phyloP scores from a whole-genome alignment of 2,797 vertebrate species.

The Cottoperca gobio region DNA sequence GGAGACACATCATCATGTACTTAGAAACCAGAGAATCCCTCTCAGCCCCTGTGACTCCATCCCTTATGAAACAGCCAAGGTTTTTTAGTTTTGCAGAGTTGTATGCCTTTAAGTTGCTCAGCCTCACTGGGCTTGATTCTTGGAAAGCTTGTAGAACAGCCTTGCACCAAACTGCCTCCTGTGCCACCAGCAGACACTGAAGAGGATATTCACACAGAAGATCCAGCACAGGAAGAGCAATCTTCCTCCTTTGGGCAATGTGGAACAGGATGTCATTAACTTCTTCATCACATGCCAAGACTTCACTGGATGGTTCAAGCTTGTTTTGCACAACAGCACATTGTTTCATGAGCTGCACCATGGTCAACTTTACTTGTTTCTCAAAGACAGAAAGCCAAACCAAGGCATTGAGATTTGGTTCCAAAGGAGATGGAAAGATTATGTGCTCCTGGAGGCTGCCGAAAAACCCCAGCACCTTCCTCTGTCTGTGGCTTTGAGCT shows the following conservation, averaged over 20 bases:
- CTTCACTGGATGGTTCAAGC: slow-evolving; percentile 32
- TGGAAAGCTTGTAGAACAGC: slow-evolving; percentile 72
- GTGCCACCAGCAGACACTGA: slow-evolving; percentile 88
- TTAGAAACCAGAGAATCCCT: slow-evolving; percentile 42
- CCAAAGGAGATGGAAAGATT: slow-evolving; percentile 75
- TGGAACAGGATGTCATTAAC: neutral
- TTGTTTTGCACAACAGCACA: slow-evolving; percentile 75
- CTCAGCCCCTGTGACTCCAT: slow-evolving; percentile 51
- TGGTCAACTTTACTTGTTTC: slow-evolving; percentile 72
- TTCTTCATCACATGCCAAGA: neutral
- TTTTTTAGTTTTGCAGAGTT: slow-evolving; percentile 76
- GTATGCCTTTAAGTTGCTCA: slow-evolving; percentile 57
- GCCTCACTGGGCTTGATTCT: slow-evolving; percentile 36
- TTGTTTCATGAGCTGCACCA: slow-evolving; percentile 74
- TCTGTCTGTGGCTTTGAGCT: slow-evolving; percentile 23
- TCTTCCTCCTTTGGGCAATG: slow-evolving; percentile 1
- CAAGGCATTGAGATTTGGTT: slow-evolving; percentile 67
- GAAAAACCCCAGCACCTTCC: slow-evolving; percentile 76
- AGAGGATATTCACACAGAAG: slow-evolving; percentile 83
- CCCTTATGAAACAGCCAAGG: slow-evolving; percentile 73
- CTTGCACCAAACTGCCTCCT: slow-evolving; percentile 84
- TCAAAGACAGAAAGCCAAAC: slow-evolving; percentile 87
- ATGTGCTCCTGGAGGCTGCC: slow-evolving; percentile 82
- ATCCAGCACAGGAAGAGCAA: slow-evolving; percentile 49
- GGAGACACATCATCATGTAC: slow-evolving; percentile 67